Evolutionary conservation across 2,888 invertebrate genomes (phyloP).

Genomic region (Zhengitettix transpicula): DNA sequence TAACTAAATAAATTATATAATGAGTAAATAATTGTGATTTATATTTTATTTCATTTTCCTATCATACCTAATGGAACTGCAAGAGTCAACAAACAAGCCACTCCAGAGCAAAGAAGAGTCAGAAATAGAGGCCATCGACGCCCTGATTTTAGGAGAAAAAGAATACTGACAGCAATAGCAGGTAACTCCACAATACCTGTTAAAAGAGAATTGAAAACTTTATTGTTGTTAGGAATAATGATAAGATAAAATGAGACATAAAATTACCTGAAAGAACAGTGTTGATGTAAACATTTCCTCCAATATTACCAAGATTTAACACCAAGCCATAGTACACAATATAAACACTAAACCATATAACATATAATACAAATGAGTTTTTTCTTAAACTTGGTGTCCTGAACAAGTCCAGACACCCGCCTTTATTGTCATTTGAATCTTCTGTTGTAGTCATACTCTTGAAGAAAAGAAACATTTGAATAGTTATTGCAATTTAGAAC

Average conservation of each 20-base stretch:
- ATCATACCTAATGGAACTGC: conserved; percentile 15
- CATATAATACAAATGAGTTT: conserved; percentile 50
- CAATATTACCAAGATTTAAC: conserved; percentile 54
- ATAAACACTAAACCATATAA: conserved; percentile 63
- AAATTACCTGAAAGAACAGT: conserved; percentile 31
- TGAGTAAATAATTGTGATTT: too few relatives aligned
- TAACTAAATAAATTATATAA: too few relatives aligned
- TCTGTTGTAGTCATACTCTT: conserved; percentile 1
- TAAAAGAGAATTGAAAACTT: conserved; percentile 19
- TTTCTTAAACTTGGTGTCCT: conserved; percentile 44
- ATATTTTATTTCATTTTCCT: too few relatives aligned
- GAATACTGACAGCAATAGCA: conserved; percentile 56
- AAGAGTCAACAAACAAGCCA: conserved; percentile 45
- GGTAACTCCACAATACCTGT: conserved; percentile 63
- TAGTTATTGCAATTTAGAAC: neutral
- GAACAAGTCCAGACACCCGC: conserved; percentile 46
- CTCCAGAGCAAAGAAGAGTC: conserved; percentile 48
- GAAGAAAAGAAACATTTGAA: neutral
- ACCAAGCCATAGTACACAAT: conserved; percentile 63
- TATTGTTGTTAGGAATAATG: neutral
- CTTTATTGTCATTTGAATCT: conserved; percentile 15
- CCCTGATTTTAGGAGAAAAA: conserved; percentile 56
- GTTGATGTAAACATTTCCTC: conserved; percentile 57
- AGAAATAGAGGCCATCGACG: conserved; percentile 53
- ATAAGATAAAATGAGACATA: neutral